Conservation (phyloP, 2,113 vertebrate genomes). For the Sander lucioperca region DNA sequence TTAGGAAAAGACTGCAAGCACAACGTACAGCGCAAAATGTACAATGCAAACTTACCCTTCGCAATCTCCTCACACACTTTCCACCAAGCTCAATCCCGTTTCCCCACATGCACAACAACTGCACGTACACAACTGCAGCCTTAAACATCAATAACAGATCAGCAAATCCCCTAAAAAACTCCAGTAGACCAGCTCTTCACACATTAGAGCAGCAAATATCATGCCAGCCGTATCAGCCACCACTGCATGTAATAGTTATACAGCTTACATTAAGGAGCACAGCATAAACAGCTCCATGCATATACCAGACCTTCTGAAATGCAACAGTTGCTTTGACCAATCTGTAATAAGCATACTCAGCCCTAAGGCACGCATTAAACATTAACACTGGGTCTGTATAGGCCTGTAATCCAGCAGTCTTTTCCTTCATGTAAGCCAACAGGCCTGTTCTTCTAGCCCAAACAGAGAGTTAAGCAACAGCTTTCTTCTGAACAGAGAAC, state of each 20-base stretch:
- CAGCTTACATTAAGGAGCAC: constrained; percentile 58
- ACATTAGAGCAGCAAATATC: constrained; percentile 67
- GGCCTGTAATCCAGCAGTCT: constrained; percentile 68
- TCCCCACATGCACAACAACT: constrained; percentile 29
- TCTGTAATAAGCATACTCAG: constrained; percentile 71
- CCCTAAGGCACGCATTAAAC: constrained; percentile 73
- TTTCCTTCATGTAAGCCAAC: constrained; percentile 60
- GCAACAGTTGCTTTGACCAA: constrained; percentile 71
- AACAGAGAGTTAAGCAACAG: constrained; percentile 30
- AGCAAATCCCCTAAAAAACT: constrained; percentile 64
- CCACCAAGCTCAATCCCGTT: not conserved
- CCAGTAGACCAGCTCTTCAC: constrained; percentile 51
- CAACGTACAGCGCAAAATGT: not conserved
- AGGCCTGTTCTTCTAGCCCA: constrained; percentile 36
- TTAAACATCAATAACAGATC: constrained; percentile 50
- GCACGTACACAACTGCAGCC: constrained; percentile 35
- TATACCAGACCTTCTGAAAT: constrained; percentile 54
- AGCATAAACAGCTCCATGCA: constrained; percentile 61
- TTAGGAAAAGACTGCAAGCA: not conserved
- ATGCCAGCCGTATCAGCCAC: constrained; percentile 64
- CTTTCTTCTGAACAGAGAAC: constrained; percentile 12
- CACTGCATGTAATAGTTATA: constrained; percentile 51
- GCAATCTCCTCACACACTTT: not conserved
- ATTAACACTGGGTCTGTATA: constrained; percentile 72
- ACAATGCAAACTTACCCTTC: not conserved